Percentiles rank a stretch among this genome's conserved stretches.
Evolutionary conservation across 2,888 invertebrate species (phyloP).

Genomic region (Aradus depressus): DNA sequence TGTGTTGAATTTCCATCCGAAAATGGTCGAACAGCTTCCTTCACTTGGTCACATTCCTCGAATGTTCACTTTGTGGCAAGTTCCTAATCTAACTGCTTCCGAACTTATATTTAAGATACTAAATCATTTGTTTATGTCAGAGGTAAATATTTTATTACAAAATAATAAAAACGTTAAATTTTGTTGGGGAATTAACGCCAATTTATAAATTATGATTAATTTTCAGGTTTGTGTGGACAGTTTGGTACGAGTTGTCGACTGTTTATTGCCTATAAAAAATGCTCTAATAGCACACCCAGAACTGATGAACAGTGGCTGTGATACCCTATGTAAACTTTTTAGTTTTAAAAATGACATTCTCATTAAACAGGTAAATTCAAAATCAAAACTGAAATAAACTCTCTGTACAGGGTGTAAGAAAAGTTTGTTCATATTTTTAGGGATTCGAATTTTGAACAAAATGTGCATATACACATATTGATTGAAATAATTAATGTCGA

Average conservation of each 20-base stretch:
- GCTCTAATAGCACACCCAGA: conserved; percentile 82
- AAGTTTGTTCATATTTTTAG: not conserved
- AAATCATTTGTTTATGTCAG: conserved; percentile 72
- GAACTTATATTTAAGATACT: conserved; percentile 73
- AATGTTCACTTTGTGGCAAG: conserved; percentile 60
- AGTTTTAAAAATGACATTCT: conserved; percentile 57
- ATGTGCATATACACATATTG: not conserved
- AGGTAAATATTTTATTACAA: conserved; percentile 33
- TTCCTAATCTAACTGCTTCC: conserved; percentile 51
- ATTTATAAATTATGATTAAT: conserved; percentile 16
- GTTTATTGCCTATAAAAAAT: conserved; percentile 76
- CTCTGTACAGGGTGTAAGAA: not conserved
- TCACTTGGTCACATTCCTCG: conserved; percentile 79
- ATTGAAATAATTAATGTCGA: not conserved
- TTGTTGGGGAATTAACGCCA: conserved; percentile 21
- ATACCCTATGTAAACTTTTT: conserved; percentile 78
- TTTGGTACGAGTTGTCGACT: conserved; percentile 74
- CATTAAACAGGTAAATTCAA: conserved; percentile 49
- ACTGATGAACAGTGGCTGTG: conserved; percentile 74
- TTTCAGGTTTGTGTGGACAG: conserved; percentile 62
- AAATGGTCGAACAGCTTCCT: conserved; percentile 76
- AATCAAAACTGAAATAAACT: no score
- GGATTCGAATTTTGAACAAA: no score
- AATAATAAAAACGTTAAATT: not conserved
- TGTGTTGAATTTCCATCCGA: conserved; percentile 73